These are phyloP conservation scores for Paragorgia papillata DNA, from an alignment of 92 coral and sea anemone genomes.

Conservation along the genomic window DNA sequence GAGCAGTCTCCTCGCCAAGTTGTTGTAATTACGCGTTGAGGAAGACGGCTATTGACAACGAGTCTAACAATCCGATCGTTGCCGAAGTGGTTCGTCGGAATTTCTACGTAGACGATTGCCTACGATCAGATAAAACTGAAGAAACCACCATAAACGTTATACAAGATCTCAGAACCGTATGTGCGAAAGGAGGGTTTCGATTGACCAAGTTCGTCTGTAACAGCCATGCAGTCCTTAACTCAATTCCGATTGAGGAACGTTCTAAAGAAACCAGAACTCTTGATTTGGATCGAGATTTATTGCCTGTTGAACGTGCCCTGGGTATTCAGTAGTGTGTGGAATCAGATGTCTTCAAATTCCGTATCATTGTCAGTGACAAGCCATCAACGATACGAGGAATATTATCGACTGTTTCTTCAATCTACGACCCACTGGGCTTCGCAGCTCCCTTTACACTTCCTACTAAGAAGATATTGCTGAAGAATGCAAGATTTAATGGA, in stretches of 20 bases:
- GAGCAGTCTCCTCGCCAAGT: slow-evolving; percentile 51
- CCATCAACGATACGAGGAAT: slow-evolving; percentile 59
- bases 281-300: slow-evolving; percentile 61
- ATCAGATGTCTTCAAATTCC: slow-evolving; percentile 58
- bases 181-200: slow-evolving; percentile 66
- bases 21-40: slow-evolving; percentile 52
- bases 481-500: slow-evolving; percentile 9
- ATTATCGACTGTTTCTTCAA: slow-evolving; percentile 50
- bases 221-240: slow-evolving; percentile 46
- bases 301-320: slow-evolving; percentile 60
- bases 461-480: slow-evolving; percentile 54
- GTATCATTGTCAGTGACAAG: slow-evolving; percentile 21
- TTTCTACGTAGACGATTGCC: slow-evolving; percentile 64
- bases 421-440: slow-evolving; percentile 62
- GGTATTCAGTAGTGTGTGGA: slow-evolving; percentile 64
- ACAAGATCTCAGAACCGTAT: slow-evolving; percentile 33
- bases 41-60: slow-evolving; percentile 48
- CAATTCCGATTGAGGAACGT: slow-evolving; percentile 45
- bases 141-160: slow-evolving; percentile 42
- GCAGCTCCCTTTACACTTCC: slow-evolving; percentile 51
- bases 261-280: slow-evolving; percentile 49
- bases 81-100: slow-evolving; percentile 17
- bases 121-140: slow-evolving; percentile 44
- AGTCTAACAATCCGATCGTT: too few relatives aligned
- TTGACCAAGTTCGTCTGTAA: slow-evolving; percentile 67